Evolutionary conservation across 2,888 invertebrate genomes (phyloP).

Genomic region (Rotaria sp.): DNA sequence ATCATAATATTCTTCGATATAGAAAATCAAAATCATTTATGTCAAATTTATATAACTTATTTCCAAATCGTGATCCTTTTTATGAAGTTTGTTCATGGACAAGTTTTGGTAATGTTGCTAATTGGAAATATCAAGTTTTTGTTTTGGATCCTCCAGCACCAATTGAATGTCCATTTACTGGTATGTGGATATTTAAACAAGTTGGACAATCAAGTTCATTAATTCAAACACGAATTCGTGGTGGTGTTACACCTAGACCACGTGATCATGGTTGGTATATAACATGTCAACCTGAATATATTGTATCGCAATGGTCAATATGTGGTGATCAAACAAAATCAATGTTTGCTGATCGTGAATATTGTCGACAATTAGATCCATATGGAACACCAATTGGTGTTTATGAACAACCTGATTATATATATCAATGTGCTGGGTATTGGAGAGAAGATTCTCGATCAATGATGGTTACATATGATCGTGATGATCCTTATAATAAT

Average conservation of each 20-base stretch:
- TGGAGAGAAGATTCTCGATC: constrained; percentile 97
- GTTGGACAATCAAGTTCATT: constrained; percentile 46
- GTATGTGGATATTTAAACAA: constrained; percentile 83
- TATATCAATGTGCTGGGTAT: constrained; percentile 89
- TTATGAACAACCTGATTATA: constrained; percentile 67
- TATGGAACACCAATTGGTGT: constrained; percentile 74
- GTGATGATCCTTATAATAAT: constrained; percentile 84
- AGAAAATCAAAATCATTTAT: constrained; percentile 53
- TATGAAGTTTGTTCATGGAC: constrained; percentile 54
- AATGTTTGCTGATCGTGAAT: constrained; percentile 84
- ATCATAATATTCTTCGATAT: constrained; percentile 88
- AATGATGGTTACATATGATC: constrained; percentile 88
- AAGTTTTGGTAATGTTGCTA: constrained; percentile 51
- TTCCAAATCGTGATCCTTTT: constrained; percentile 45
- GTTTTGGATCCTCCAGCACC: constrained; percentile 66
- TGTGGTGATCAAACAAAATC: constrained; percentile 84
- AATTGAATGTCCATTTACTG: constrained; percentile 82
- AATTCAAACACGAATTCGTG: constrained; percentile 85
- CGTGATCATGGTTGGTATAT: constrained; percentile 55
- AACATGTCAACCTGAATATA: constrained; percentile 33
- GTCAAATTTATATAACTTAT: constrained; percentile 39
- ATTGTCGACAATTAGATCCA: constrained; percentile 90
- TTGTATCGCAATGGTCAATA: constrained; percentile 57
- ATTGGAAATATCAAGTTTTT: constrained; percentile 55
- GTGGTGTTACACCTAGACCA: constrained; percentile 86